Conservation (phyloP, 2,888 invertebrate genomes). For the Lepidocyrtinus sp. region DNA sequence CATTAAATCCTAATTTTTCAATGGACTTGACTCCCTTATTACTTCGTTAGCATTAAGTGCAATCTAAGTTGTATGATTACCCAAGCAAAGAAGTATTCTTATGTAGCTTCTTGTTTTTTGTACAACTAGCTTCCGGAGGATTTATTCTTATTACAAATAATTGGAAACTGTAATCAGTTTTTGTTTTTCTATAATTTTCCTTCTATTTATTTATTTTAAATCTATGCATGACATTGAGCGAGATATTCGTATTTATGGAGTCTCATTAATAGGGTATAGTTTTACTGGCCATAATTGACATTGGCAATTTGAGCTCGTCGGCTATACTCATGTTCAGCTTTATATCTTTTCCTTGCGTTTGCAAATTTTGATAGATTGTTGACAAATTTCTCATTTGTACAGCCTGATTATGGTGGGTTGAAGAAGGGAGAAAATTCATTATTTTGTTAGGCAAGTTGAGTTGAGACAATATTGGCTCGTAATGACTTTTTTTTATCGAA, state of each 20-base stretch:
- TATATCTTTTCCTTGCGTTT: constrained; percentile 25
- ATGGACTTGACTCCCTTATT: constrained; percentile 25
- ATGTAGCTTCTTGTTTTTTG: not conserved
- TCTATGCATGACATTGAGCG: not conserved
- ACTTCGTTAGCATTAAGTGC: constrained; percentile 16
- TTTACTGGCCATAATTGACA: constrained; percentile 4
- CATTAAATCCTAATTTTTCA: constrained; percentile 28
- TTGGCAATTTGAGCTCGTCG: not conserved
- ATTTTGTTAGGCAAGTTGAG: not conserved
- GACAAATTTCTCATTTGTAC: constrained; percentile 45
- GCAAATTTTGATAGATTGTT: constrained; percentile 51
- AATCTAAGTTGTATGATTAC: not conserved
- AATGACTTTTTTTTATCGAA: not conserved
- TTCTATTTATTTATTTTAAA: constrained; percentile 2
- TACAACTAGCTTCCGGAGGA: constrained; percentile 40
- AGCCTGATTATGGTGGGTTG: not conserved
- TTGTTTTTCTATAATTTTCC: not conserved
- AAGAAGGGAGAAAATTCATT: constrained; percentile 39
- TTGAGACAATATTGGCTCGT: not conserved
- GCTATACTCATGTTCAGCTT: not conserved
- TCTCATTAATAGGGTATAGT: not conserved
- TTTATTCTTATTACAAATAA: not conserved
- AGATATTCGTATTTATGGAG: not conserved
- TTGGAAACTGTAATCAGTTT: not conserved
- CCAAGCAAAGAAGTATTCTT: too few species aligned